Base-by-base conservation (phyloP, 2,797 vertebrate genomes). In the Tachyglossus aculeatus region DNA sequence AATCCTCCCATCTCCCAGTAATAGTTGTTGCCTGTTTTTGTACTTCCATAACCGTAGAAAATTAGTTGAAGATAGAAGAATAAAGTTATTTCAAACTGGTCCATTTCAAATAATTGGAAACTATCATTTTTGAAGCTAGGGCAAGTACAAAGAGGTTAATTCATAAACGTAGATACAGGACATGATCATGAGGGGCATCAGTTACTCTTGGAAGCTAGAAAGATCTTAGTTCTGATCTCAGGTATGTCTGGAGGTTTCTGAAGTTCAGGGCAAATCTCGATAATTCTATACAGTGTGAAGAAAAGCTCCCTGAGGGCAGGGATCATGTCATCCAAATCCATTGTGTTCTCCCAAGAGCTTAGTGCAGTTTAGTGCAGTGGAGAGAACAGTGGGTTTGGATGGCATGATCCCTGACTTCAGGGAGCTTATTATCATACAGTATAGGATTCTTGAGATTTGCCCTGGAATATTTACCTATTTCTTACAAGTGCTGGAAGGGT, bases 131-230 rank as follows among this genome's bases (percentile, higher is more conserved):
- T 52, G 53, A 41, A 78, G 70, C 47, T 21, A 52, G 25, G 39
- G 55, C 76, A 52, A 69, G 66, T 66, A 83, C 71, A 68, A 59
- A 68, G 72, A 77, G 75, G 76, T 83, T 64, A 81, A 61, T 68
- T 73, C 85, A 81, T 74, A 80, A 85, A 83, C 76, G 80, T 83
- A 73, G 75, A 85, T 72, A 77, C 40, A 59, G 68, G 76, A 71
- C 68, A 57, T 53, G 76, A 85, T 71, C 2, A 8, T 53, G 65
- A 76, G 68, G 4, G 62, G 76, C 71, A 69, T 60, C 39, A 40
- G 36, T 55, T 80, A 50, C 78, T 78, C 79, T 81, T 67, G 65
- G 70, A 80, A 81, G 78, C 66, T 61, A 73, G 61, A 57, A 70
- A 64, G 73, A 77, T 66, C 76, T 75, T 80, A 83, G 63, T 61